A percentile compares a stretch with the other conserved stretches of the same genome.
Conservation (phyloP, 2,888 invertebrate genomes). For the Synanthedon tipuliformis region DNA sequence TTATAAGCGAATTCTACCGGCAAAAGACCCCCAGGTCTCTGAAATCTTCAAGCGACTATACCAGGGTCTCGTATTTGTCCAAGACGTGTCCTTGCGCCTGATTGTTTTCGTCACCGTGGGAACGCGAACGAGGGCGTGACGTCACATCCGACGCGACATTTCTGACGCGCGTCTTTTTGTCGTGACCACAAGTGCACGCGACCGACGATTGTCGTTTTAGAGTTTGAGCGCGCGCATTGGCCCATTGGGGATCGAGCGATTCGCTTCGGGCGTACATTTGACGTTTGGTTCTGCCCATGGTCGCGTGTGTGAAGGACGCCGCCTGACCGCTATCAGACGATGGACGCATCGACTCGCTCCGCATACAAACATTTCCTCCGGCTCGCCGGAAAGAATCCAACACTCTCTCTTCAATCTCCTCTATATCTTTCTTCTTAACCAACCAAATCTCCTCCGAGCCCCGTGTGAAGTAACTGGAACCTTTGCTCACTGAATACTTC, state of each 20-base stretch:
- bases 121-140: conserved; percentile 46
- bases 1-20: conserved; percentile 4
- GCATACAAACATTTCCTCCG: conserved; percentile 37
- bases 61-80: conserved; percentile 65
- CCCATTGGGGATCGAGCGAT: conserved; percentile 52
- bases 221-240: conserved; percentile 44
- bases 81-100: conserved; percentile 50
- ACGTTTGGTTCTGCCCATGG: conserved; percentile 37
- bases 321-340: conserved; percentile 41
- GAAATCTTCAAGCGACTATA: conserved; percentile 22
- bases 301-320: conserved; percentile 34
- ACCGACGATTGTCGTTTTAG: conserved; percentile 56
- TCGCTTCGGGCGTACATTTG: conserved; percentile 51
- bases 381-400: conserved; percentile 55
- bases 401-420: conserved; percentile 60
- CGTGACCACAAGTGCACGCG: conserved; percentile 61
- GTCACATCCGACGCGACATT: conserved; percentile 28
- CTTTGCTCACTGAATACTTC: conserved; percentile 54
- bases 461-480: conserved; percentile 57
- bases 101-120: conserved; percentile 50
- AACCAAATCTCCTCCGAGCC: conserved; percentile 64
- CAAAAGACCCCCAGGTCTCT: conserved; percentile 6
- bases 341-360: conserved; percentile 32
- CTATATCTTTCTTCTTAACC: conserved; percentile 64
- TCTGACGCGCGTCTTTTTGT: conserved; percentile 50